These are phyloP conservation scores for Mobula hypostoma DNA, from an alignment of 2,113 vertebrate species.

Conservation along the genomic window DNA sequence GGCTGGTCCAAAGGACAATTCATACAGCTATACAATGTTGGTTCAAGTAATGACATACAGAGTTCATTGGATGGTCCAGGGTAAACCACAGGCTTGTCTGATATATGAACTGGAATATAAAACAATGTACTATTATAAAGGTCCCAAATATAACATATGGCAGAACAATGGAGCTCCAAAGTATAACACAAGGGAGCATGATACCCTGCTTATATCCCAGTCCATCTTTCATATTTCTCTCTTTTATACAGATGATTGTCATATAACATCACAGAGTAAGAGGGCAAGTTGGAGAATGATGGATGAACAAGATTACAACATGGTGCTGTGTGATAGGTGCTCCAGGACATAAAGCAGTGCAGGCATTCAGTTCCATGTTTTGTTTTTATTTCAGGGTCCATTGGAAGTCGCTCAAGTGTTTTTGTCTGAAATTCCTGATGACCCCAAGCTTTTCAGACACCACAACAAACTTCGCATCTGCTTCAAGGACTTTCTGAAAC, in stretches of 20 bases:
- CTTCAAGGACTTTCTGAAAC: conserved; percentile 39
- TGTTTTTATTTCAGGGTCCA: conserved; percentile 32
- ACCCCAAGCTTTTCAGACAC: conserved; percentile 38
- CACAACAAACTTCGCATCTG: conserved; percentile 39
- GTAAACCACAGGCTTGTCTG: not conserved
- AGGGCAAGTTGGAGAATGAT: not conserved
- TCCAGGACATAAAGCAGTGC: not conserved
- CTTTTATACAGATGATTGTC: no score
- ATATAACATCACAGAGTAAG: not conserved
- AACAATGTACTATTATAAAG: no score
- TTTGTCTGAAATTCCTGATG: conserved; percentile 38
- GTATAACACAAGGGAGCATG: no score
- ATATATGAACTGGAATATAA: no score
- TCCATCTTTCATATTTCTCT: no score
- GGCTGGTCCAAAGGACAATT: not conserved
- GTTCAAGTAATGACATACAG: not conserved
- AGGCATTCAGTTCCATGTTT: no score
- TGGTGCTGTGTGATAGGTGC: not conserved
- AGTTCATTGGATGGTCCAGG: not conserved
- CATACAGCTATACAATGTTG: not conserved
- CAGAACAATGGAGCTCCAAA: no score
- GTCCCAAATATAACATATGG: no score
- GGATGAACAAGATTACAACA: not conserved
- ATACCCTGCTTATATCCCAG: no score
- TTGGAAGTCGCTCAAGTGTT: conserved; percentile 39